These are phyloP conservation scores for Syngnathus scovelli DNA, from an alignment of 2,113 vertebrate species.

Conservation along the genomic window DNA sequence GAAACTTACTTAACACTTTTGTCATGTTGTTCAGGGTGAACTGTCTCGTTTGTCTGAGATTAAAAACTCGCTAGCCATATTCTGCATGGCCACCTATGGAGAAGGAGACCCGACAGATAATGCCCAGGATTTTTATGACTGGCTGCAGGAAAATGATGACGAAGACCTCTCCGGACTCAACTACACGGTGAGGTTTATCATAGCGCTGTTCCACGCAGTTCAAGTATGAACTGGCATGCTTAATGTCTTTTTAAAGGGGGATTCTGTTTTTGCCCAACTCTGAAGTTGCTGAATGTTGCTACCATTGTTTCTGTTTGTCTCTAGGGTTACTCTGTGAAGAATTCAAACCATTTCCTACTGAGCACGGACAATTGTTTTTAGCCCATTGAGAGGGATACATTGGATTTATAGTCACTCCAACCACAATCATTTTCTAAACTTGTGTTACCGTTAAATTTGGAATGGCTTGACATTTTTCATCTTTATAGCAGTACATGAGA, in stretches of 20 bases:
- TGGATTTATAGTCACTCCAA: conserved; percentile 1
- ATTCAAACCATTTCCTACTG: conserved; percentile 7
- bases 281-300: neutral
- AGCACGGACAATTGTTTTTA: neutral
- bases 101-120: conserved; percentile 97
- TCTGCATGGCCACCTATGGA: conserved; percentile 96
- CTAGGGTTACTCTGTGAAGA: conserved; percentile 2
- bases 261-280: neutral
- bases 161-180: conserved; percentile 81
- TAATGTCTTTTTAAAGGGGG: neutral
- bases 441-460: neutral
- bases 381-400: neutral
- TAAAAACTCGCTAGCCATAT: conserved; percentile 85
- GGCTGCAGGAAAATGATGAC: conserved; percentile 85
- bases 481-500: neutral
- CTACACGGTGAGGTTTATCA: conserved; percentile 77
- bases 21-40: conserved; percentile 71
- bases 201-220: neutral
- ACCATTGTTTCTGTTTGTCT: neutral
- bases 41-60: conserved; percentile 84
- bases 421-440: neutral
- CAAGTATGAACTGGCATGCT: neutral
- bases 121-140: conserved; percentile 96
- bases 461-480: neutral
- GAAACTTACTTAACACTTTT: neutral